These are phyloP conservation scores for Schizopygopsis pylzovi DNA, from an alignment of 2,797 vertebrate genomes.

Conservation along the genomic window DNA sequence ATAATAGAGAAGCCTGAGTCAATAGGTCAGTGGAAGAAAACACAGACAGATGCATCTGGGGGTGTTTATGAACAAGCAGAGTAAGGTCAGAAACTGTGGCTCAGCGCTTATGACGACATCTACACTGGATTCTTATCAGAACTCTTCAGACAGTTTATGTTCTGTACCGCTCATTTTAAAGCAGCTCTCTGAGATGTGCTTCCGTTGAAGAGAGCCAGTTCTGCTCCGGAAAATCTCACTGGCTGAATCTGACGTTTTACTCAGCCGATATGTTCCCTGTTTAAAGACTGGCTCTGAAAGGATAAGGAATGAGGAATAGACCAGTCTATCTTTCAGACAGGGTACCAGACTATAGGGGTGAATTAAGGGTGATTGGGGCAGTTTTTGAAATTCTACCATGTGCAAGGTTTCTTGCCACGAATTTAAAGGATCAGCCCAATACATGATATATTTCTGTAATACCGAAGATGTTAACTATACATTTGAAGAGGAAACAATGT, in stretches of 20 bases:
- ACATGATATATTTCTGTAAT: too few species aligned
- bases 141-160: conserved; percentile 33
- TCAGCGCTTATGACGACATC: conserved; percentile 43
- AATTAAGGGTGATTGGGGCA: too few species aligned
- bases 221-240: background rate
- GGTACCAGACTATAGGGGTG: background rate
- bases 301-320: conserved; percentile 23
- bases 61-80: conserved; percentile 56
- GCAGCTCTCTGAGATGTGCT: conserved; percentile 16
- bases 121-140: conserved; percentile 52
- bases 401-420: too few species aligned
- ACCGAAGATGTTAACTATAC: too few species aligned
- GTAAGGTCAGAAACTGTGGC: conserved; percentile 48
- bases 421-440: too few species aligned
- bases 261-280: background rate
- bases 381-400: too few species aligned
- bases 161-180: conserved; percentile 26
- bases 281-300: conserved; percentile 17
- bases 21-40: conserved; percentile 44
- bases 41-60: conserved; percentile 14
- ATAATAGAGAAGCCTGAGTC: conserved; percentile 8
- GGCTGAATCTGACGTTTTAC: background rate
- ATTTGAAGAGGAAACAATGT: too few species aligned
- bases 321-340: background rate
- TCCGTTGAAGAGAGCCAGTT: conserved; percentile 2